Conservation (phyloP, 1,140 invertebrate species). For the Hetaerina americana region DNA sequence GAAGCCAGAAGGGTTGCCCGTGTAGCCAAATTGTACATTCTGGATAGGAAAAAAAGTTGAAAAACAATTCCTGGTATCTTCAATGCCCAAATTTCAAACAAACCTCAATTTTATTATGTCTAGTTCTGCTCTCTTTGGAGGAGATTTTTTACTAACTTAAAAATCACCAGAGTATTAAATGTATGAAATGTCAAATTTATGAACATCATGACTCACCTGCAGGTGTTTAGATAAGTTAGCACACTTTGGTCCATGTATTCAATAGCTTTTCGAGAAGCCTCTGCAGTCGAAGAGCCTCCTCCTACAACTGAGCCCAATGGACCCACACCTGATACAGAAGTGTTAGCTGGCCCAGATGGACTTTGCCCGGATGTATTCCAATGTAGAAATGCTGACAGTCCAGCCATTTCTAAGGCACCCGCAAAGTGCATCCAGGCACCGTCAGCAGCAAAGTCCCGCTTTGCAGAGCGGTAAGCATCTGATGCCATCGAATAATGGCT, state of each 20-base stretch:
- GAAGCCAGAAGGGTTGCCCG: constrained; percentile 77
- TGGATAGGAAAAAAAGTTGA: constrained; percentile 32
- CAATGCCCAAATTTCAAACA: too few relatives aligned
- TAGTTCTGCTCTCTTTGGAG: too few relatives aligned
- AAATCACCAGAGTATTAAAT: neutral
- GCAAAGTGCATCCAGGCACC: constrained; percentile 95
- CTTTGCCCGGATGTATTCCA: constrained; percentile 24
- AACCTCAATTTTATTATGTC: too few relatives aligned
- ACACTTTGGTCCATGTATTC: constrained; percentile 93
- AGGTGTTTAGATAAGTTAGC: constrained; percentile 73
- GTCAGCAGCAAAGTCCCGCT: constrained; percentile 91
- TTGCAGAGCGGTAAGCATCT: constrained; percentile 85
- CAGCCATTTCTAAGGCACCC: constrained; percentile 91
- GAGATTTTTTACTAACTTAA: neutral
- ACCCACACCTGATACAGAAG: neutral
- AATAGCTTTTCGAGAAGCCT: constrained; percentile 19
- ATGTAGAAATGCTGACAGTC: constrained; percentile 61
- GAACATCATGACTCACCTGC: constrained; percentile 55
- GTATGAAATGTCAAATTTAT: neutral
- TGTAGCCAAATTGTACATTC: constrained; percentile 79
- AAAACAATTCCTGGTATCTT: too few relatives aligned
- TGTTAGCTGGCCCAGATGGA: neutral
- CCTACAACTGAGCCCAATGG: neutral
- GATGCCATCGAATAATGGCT: constrained; percentile 87
- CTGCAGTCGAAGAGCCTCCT: constrained; percentile 3